A percentile compares a stretch with the other conserved stretches of the same genome.
These are phyloP conservation scores for Lepidothrix coronata DNA, from an alignment of 2,113 vertebrate genomes.

Conservation along the genomic window DNA sequence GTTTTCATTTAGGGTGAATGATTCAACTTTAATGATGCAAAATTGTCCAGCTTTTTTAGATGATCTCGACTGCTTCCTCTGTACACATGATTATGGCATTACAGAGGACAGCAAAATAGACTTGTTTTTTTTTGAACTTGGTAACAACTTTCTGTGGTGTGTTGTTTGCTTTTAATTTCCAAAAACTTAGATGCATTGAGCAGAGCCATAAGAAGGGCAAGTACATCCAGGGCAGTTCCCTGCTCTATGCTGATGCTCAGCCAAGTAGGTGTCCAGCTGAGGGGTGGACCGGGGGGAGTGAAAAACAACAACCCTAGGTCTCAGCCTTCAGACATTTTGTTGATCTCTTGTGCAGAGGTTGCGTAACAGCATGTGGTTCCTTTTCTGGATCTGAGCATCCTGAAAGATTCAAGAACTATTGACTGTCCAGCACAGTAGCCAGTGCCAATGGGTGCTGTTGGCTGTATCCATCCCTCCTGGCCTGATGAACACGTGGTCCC, in stretches of 20 bases:
- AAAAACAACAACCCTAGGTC: background rate
- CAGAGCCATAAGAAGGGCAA: background rate
- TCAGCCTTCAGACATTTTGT: background rate
- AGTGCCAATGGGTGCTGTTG: fast-evolving
- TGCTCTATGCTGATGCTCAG: background rate
- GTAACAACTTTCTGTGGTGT: background rate
- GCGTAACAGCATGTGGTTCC: background rate
- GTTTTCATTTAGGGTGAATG: background rate
- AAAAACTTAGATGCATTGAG: background rate
- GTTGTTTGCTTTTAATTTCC: background rate
- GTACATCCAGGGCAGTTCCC: background rate
- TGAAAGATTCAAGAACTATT: background rate
- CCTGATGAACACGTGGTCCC: fast-evolving
- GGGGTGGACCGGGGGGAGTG: too few species aligned
- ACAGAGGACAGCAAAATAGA: background rate
- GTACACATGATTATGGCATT: background rate
- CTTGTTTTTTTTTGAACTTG: background rate
- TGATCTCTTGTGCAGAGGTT: background rate
- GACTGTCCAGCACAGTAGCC: fast-evolving
- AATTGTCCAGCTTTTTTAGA: background rate
- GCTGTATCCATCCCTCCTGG: background rate
- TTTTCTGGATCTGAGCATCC: background rate
- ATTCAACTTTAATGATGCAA: slow-evolving; percentile 13
- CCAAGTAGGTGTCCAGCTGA: background rate
- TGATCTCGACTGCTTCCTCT: background rate